phyloP scores from a whole-genome alignment of 2,888 invertebrate species.

The Drosophila pegasa region DNA sequence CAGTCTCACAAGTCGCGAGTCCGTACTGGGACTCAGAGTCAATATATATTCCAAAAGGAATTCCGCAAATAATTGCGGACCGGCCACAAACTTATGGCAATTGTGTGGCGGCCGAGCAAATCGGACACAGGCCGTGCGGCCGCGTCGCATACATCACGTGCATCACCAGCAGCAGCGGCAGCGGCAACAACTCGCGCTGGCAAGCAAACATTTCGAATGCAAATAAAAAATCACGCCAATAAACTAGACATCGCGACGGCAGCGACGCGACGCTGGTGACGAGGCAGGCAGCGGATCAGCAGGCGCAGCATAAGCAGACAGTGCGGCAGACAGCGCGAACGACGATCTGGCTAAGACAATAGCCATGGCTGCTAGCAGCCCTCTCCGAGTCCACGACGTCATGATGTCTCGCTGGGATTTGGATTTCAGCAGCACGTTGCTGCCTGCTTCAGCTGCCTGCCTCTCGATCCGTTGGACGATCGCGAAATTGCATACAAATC shows the following conservation, averaged over 20 bases:
- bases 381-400: slow-evolving; percentile 74
- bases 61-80: slow-evolving; percentile 82
- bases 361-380: slow-evolving; percentile 33
- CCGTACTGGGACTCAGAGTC: slow-evolving; percentile 63
- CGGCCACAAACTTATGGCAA: slow-evolving; percentile 77
- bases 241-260: slow-evolving; percentile 83
- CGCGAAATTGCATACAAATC: slow-evolving; percentile 81
- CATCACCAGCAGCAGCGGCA: slow-evolving; percentile 40
- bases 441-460: slow-evolving; percentile 1
- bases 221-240: slow-evolving; percentile 84
- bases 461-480: slow-evolving; percentile 33
- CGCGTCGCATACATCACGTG: slow-evolving; percentile 76
- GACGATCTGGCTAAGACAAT: slow-evolving; percentile 46
- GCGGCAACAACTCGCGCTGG: slow-evolving; percentile 12
- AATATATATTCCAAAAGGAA: slow-evolving; percentile 82
- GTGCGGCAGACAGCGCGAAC: slow-evolving; percentile 30
- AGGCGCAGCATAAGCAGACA: slow-evolving; percentile 39
- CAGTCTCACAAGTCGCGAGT: slow-evolving; percentile 30
- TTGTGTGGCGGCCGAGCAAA: slow-evolving; percentile 59
- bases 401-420: slow-evolving; percentile 82
- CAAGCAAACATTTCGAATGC: slow-evolving; percentile 75
- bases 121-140: slow-evolving; percentile 38
- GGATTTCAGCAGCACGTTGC: slow-evolving; percentile 60
- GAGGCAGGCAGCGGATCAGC: slow-evolving; percentile 23
- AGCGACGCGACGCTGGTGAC: slow-evolving; percentile 31